A percentile compares a stretch with the other conserved stretches of the same genome.
These are phyloP conservation scores for Anomalospiza imberbis DNA, from an alignment of 2,797 vertebrate species.

Conservation along the genomic window DNA sequence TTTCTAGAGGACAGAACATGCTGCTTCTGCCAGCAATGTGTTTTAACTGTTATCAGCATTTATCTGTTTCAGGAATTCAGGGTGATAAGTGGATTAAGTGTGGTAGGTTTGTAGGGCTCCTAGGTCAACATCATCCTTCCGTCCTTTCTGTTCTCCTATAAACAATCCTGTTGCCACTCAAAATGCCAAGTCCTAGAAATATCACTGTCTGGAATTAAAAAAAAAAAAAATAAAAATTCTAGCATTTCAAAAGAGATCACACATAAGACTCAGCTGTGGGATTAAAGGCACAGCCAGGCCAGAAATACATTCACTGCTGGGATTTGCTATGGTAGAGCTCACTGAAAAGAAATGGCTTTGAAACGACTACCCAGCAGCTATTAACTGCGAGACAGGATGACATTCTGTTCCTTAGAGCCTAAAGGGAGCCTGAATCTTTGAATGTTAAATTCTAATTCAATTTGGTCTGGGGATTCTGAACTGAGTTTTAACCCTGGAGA, in stretches of 20 bases:
- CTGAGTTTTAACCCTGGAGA: conserved; percentile 36
- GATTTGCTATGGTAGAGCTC: conserved; percentile 60
- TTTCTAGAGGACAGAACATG: conserved; percentile 41
- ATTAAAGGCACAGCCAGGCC: conserved; percentile 43
- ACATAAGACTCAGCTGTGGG: conserved; percentile 35
- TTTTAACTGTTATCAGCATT: conserved; percentile 59
- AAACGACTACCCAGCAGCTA: conserved; percentile 58
- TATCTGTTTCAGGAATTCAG: conserved; percentile 62
- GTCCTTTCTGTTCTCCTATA: conserved; percentile 22
- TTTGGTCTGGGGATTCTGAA: conserved; percentile 53
- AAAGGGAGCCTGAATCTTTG: conserved; percentile 46
- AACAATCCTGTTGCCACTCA: conserved; percentile 20
- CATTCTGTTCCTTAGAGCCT: conserved; percentile 57
- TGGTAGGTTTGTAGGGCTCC: conserved; percentile 22
- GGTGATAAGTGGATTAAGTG: conserved; percentile 50
- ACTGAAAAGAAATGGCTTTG: conserved; percentile 65
- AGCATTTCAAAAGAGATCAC: conserved; percentile 60
- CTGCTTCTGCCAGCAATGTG: conserved; percentile 43
- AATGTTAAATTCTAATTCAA: conserved; percentile 60
- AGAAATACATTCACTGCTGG: conserved; percentile 59
- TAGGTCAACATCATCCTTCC: conserved; percentile 22
- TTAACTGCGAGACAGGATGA: conserved; percentile 45
- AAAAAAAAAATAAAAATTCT: not conserved
- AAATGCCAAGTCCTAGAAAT: conserved; percentile 55
- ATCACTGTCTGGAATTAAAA: not conserved